Evolutionary conservation across 2,113 vertebrate genomes (phyloP).

Genomic region (Pholis gunnellus): DNA sequence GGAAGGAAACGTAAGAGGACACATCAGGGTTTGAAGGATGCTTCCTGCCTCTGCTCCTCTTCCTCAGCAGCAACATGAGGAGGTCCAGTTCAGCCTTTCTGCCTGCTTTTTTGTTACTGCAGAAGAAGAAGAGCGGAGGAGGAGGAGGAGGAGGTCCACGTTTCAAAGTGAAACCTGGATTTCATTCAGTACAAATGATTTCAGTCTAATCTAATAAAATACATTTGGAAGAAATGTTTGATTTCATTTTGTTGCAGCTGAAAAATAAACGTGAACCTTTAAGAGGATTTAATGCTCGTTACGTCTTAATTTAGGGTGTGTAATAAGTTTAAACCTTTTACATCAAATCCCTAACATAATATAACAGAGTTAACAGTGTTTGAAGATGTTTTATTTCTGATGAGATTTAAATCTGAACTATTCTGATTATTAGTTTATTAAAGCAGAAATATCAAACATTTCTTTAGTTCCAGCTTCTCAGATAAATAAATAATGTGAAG

Average conservation of each 20-base stretch:
- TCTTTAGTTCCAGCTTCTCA: too few relatives aligned
- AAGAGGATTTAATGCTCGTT: neutral
- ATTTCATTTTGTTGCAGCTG: neutral
- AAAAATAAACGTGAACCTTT: neutral
- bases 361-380: too few relatives aligned
- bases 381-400: too few relatives aligned
- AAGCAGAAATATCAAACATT: neutral
- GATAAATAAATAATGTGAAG: too few relatives aligned
- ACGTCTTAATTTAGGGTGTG: neutral
- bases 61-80: neutral
- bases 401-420: too few relatives aligned
- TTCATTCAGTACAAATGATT: slow-evolving; percentile 33
- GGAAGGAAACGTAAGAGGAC: slow-evolving; percentile 26
- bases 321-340: neutral
- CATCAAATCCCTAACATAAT: too few relatives aligned
- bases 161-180: neutral
- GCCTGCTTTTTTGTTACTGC: neutral
- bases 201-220: slow-evolving; percentile 62
- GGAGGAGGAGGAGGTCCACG: slow-evolving; percentile 18
- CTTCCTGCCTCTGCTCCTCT: slow-evolving; percentile 31
- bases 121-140: slow-evolving; percentile 3
- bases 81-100: neutral
- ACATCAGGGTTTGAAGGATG: slow-evolving; percentile 20
- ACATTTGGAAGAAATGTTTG: slow-evolving; percentile 52
- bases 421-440: too few relatives aligned